These are phyloP conservation scores for Polydrusus cervinus DNA, from an alignment of 2,888 invertebrate species.

Conservation along the genomic window DNA sequence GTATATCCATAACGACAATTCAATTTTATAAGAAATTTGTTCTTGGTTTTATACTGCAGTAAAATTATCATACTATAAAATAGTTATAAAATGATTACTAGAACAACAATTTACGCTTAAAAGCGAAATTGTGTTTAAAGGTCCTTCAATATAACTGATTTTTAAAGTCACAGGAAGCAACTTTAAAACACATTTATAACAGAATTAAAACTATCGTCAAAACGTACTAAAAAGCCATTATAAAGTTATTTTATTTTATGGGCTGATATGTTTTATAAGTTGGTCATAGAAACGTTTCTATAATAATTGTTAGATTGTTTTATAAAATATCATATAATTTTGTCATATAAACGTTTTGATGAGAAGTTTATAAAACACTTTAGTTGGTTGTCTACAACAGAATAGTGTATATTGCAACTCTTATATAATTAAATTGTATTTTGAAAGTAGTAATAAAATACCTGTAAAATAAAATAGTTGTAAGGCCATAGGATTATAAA, in stretches of 20 bases:
- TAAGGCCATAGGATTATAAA: slow-evolving; percentile 10
- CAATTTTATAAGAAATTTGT: slow-evolving; percentile 15
- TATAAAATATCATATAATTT: slow-evolving; percentile 12
- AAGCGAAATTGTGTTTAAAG: slow-evolving; percentile 9
- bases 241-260: slow-evolving; percentile 27
- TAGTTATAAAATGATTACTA: slow-evolving; percentile 10
- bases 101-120: slow-evolving; percentile 18
- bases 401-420: slow-evolving; percentile 15
- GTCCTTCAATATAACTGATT: slow-evolving; percentile 14
- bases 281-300: slow-evolving; percentile 22
- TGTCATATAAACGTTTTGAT: slow-evolving; percentile 22
- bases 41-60: slow-evolving; percentile 5
- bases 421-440: slow-evolving; percentile 14
- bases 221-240: neutral
- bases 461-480: slow-evolving; percentile 20
- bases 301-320: neutral
- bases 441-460: slow-evolving; percentile 26
- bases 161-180: slow-evolving; percentile 24
- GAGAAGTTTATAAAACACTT: slow-evolving; percentile 28
- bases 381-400: slow-evolving; percentile 21
- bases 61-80: slow-evolving; percentile 15
- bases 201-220: neutral
- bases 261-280: slow-evolving; percentile 20
- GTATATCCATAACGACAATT: slow-evolving; percentile 17
- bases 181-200: slow-evolving; percentile 19